These are phyloP conservation scores for Platyscapa corneri DNA, from an alignment of 1,140 invertebrate species.

Conservation along the genomic window DNA sequence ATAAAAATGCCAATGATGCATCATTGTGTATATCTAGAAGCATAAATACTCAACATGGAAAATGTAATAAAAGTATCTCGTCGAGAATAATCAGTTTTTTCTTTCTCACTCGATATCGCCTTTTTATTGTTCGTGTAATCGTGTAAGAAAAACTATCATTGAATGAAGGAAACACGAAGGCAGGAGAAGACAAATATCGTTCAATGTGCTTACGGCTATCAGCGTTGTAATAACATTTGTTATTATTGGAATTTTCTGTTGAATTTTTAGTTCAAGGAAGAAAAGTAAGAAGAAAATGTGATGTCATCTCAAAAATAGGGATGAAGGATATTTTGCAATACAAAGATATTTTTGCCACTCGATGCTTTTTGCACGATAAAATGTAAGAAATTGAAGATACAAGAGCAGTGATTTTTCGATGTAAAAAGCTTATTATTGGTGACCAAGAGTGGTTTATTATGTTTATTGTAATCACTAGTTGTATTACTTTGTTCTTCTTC, in stretches of 20 bases:
- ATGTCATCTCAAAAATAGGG: neutral
- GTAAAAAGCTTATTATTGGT: no score
- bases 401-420: no score
- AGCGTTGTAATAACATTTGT: neutral
- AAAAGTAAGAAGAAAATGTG: neutral
- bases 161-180: neutral
- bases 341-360: neutral
- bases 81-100: neutral
- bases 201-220: neutral
- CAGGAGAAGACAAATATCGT: neutral
- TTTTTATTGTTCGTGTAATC: neutral
- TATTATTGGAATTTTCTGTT: neutral
- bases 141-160: neutral
- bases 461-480: no score
- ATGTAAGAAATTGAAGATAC: no score
- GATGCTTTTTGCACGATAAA: neutral
- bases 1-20: constrained; percentile 19
- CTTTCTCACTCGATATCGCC: neutral
- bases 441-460: no score
- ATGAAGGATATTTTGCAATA: neutral
- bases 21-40: neutral
- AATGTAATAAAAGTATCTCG: constrained; percentile 1
- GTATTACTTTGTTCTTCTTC: no score
- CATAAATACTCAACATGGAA: neutral
- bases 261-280: neutral